These are phyloP conservation scores for Oreotrochilus melanogaster DNA, from an alignment of 2,113 vertebrate genomes.

Conservation along the genomic window DNA sequence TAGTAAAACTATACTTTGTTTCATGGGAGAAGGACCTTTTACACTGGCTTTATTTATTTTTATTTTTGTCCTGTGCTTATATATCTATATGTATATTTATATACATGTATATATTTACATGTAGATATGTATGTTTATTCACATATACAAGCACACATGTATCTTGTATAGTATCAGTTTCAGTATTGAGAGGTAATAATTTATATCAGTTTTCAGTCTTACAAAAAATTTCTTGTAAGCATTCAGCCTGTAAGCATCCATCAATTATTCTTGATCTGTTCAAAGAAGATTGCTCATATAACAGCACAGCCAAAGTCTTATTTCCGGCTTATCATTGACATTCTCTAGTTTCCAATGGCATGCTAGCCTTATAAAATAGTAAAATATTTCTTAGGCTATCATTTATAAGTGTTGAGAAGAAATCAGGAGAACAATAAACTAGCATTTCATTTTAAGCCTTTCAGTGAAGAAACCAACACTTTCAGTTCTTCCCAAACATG, in stretches of 20 bases:
- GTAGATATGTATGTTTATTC: too few relatives aligned
- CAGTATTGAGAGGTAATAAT: neutral
- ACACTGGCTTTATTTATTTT: neutral
- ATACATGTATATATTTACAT: neutral
- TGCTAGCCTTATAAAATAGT: neutral
- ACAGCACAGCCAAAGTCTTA: neutral
- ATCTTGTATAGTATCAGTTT: neutral
- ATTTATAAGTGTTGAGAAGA: neutral
- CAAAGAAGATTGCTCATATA: neutral
- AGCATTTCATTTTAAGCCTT: neutral
- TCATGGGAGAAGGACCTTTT: neutral
- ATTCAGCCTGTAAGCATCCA: neutral
- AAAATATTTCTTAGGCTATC: neutral
- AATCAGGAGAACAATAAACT: neutral
- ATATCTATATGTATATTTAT: too few relatives aligned
- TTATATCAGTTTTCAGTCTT: neutral
- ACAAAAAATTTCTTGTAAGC: neutral
- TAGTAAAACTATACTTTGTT: neutral
- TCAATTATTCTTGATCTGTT: constrained; percentile 8
- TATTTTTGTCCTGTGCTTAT: neutral
- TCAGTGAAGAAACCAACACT: neutral
- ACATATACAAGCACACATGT: neutral
- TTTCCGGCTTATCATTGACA: neutral
- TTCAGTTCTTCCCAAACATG: neutral
- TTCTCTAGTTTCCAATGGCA: neutral